phyloP scores from a whole-genome alignment of 2,113 vertebrate species.

The Electrona antarctica region DNA sequence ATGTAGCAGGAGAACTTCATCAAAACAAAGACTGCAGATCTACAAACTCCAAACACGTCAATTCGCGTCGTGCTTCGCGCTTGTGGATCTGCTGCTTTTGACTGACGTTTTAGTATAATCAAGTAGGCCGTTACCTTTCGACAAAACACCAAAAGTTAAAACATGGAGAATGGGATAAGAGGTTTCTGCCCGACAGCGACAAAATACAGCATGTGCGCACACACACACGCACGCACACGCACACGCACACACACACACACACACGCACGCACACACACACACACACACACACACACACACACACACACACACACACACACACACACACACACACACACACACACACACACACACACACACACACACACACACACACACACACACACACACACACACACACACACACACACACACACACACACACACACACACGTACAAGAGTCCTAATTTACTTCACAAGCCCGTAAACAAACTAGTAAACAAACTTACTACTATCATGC shows the following conservation, averaged over 20 bases:
- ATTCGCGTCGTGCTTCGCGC: no score
- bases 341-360: no score
- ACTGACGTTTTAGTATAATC: no score
- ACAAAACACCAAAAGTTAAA: no score
- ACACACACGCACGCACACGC: constrained; percentile 5
- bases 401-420: neutral
- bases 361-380: neutral
- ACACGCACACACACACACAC: constrained; percentile 17
- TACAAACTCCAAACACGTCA: no score
- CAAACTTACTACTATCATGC: neutral
- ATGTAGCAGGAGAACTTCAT: constrained; percentile 65
- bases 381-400: neutral
- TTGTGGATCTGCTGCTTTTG: no score
- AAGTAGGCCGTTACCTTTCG: no score
- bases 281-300: no score
- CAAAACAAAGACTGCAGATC: no score
- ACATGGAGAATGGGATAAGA: no score
- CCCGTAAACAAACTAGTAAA: neutral
- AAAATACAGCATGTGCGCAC: neutral
- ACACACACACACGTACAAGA: neutral
- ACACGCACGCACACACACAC: neutral
- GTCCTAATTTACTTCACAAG: neutral
- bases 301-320: neutral
- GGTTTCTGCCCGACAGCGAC: no score
- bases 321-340: neutral